These are phyloP conservation scores for Zenarchopterus dispar DNA, from an alignment of 2,797 vertebrate species.

Conservation along the genomic window DNA sequence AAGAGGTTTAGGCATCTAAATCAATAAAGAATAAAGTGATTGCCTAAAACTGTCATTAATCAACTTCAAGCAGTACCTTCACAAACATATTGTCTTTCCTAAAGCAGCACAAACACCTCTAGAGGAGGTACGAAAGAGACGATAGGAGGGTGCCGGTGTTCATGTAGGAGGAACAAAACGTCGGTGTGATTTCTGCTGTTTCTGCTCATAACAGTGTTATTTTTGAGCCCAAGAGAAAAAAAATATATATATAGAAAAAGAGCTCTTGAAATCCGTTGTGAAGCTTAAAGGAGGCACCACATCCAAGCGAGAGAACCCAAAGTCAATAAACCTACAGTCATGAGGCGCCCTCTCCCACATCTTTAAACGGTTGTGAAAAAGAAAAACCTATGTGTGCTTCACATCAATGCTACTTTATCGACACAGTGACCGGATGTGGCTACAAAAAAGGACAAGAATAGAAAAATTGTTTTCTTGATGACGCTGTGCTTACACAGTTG, in stretches of 20 bases:
- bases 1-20: slow-evolving; percentile 82
- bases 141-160: slow-evolving; percentile 20
- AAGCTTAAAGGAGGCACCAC: slow-evolving; percentile 68
- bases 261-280: slow-evolving; percentile 68
- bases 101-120: slow-evolving; percentile 63
- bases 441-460: slow-evolving; percentile 50
- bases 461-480: slow-evolving; percentile 46
- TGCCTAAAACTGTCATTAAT: slow-evolving; percentile 73
- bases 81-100: slow-evolving; percentile 56
- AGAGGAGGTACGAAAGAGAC: slow-evolving; percentile 46
- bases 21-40: slow-evolving; percentile 82
- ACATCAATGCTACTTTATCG: slow-evolving; percentile 52
- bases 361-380: slow-evolving; percentile 17
- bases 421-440: slow-evolving; percentile 67
- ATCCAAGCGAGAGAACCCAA: slow-evolving; percentile 50
- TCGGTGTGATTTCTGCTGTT: slow-evolving; percentile 40
- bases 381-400: slow-evolving; percentile 34
- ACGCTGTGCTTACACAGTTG: slow-evolving; percentile 23
- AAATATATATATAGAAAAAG: slow-evolving; percentile 34
- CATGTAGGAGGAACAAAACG: slow-evolving; percentile 30
- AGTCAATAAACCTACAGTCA: slow-evolving; percentile 24
- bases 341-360: slow-evolving; percentile 2
- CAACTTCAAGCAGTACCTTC: slow-evolving; percentile 60
- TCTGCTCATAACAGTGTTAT: slow-evolving; percentile 20
- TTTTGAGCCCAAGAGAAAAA: slow-evolving; percentile 27